Evolutionary conservation across 2,888 invertebrate genomes (phyloP).

Genomic region (Drosophila antonietae): DNA sequence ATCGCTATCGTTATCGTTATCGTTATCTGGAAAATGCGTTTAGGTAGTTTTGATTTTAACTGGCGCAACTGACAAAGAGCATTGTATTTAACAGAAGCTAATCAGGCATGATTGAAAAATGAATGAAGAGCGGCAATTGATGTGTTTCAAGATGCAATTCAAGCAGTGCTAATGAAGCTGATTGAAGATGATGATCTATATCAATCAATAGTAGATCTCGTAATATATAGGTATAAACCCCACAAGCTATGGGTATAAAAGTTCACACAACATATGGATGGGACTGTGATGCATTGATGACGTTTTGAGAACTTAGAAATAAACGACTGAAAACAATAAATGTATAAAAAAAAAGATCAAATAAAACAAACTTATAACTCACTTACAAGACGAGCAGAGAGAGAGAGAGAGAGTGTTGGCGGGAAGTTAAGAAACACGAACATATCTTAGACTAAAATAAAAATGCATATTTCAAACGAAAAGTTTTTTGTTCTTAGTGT

Average conservation of each 20-base stretch:
- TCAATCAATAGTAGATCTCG: background rate
- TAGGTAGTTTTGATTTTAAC: slow-evolving; percentile 39
- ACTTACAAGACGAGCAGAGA: slow-evolving; percentile 8
- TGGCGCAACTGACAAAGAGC: slow-evolving; percentile 14
- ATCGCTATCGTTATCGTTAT: slow-evolving; percentile 55
- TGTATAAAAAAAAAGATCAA: background rate
- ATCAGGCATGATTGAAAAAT: slow-evolving; percentile 9
- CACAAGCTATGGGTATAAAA: background rate
- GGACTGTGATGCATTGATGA: slow-evolving; percentile 1
- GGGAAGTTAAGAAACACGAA: background rate
- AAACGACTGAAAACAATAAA: slow-evolving; percentile 68
- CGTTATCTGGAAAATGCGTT: slow-evolving; percentile 70
- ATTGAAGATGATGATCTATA: background rate
- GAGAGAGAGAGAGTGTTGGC: background rate
- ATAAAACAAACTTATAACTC: slow-evolving; percentile 11
- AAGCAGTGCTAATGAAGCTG: slow-evolving; percentile 12
- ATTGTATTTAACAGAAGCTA: slow-evolving; percentile 16
- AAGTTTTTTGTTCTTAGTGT: slow-evolving; percentile 44
- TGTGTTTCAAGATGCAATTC: background rate
- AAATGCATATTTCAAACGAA: slow-evolving; percentile 70
- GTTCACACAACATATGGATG: slow-evolving; percentile 2
- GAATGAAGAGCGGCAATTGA: background rate
- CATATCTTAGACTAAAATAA: slow-evolving; percentile 65
- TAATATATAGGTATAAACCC: no score
- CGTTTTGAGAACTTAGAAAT: slow-evolving; percentile 54